Conservation (phyloP, 2,888 invertebrate species). For the Epinotia nisella region DNA sequence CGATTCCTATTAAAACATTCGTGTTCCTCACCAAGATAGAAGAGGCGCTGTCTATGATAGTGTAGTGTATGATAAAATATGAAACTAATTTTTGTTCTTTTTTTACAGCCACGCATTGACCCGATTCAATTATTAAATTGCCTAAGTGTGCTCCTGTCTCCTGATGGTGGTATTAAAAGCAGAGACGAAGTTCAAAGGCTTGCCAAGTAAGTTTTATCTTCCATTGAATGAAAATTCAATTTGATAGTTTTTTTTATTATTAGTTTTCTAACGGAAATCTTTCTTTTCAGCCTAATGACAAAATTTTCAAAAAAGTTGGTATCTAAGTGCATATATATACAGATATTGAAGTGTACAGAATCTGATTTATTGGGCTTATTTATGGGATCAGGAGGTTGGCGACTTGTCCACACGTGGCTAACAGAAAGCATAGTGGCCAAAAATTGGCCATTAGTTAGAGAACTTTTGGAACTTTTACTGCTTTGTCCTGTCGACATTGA, state of each 20-base stretch:
- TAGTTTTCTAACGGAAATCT: conserved; percentile 45
- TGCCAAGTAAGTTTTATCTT: conserved; percentile 88
- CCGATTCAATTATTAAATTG: conserved; percentile 95
- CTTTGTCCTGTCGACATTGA: conserved; percentile 96
- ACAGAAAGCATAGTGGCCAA: conserved; percentile 92
- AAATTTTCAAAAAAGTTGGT: conserved; percentile 98
- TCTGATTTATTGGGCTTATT: conserved; percentile 93
- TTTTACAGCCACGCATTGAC: conserved; percentile 95
- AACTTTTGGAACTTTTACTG: conserved; percentile 93
- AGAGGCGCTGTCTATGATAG: no score
- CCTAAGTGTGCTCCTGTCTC: conserved; percentile 92
- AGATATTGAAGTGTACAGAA: conserved; percentile 95
- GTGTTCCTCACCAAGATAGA: not conserved
- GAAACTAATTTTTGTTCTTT: conserved; percentile 53
- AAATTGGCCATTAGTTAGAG: conserved; percentile 94
- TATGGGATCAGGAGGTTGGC: conserved; percentile 97
- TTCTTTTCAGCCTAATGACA: conserved; percentile 93
- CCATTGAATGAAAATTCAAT: not conserved
- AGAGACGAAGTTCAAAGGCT: conserved; percentile 94
- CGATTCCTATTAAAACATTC: no score
- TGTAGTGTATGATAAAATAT: not conserved
- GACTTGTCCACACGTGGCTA: conserved; percentile 94
- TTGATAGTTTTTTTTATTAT: not conserved
- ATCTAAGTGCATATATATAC: conserved; percentile 97
- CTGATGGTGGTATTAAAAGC: conserved; percentile 94